Evolutionary conservation across 2,888 invertebrate species (phyloP), one percentile per base, ranked within the genome.

Genomic region (Anthrax anthrax): DNA sequence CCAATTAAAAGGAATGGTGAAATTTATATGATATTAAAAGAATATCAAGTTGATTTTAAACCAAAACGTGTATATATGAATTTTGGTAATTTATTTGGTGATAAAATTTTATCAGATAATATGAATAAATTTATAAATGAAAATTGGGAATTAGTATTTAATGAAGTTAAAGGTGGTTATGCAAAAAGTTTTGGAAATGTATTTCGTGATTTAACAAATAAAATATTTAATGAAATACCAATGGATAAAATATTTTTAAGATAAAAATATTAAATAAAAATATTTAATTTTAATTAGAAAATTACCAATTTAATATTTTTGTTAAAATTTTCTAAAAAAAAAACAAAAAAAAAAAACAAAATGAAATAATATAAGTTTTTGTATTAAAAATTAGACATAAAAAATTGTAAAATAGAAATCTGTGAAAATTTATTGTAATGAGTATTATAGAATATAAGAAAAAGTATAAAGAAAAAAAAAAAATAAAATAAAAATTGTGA

Each of bases 41-140:
- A 78, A 38, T 84, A 81, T 60, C 68, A 65, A 1, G 73, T 82
- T 2, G 74, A 74, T 44, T 75, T 84, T 56, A 61, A 71, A 2
- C 83, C 84, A 0, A 70, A 76, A 54, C 69, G 67, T 27, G 77
- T 83, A 1, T 59, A 67, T 3, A 69, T 79, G 53, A 58, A 77
- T 47, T 84, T 84, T 58, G 74, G 78, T 32, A 82, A 84, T 58
- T 71, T 84, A 0, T 84, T 78, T 62, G 78, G 77, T 1, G 78
- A 80, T 59, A 71, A 71, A 53, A 54, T 69, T 1, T 66, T 81
- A 1, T 78, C 80, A 23, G 73, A 77, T 18, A 75, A 76, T 50
- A 77, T 81, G 77, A 80, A 80, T 57, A 58, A 63, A 18, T 79
- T 81, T 61, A 63, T 82, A n/a, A 80, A 80, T 57, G 74, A 78